Base-by-base conservation (phyloP, 2,113 vertebrate genomes). In the Ceyx margarethae region DNA sequence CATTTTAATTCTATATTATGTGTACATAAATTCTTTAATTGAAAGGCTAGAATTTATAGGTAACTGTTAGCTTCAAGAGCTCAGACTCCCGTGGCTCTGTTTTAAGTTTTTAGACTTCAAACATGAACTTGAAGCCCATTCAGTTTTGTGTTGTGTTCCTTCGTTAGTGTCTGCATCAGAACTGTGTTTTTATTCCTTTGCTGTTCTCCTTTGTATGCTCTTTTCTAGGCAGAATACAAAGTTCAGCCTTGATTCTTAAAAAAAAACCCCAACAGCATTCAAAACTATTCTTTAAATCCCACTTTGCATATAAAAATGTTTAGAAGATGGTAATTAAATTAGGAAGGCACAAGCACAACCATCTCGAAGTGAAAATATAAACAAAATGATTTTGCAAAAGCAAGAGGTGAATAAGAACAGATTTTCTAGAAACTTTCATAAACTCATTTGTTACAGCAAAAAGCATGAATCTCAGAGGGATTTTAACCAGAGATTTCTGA, bases 361-460 rank as follows among this genome's bases (percentile, higher is more conserved):
- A 54, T 58, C 62, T 89, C 37, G 77, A 61, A 91, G 23, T 54
- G 60, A 66, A 95, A 89, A 93, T 82, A 91, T 50, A 95, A 94
- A 50, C 43, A 65, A 91, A 91, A 88, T 51, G 20, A 80, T 66
- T 87, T 96, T 92, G 80, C 53, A 76, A 90, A 89, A 91, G 60
- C 35, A 89, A 89, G 53, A 90, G 69, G 69, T 77, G 68, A 95
- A 67, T 61, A 94, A 40, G 92, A 78, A 79, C 58, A 83, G 77
- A 91, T 93, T 96, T 95, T 82, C 50, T 95, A 56, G 73, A 92
- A 91, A 88, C 69, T 71, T 88, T 68, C 62, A 78, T 76, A 83
- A 95, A 84, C 35, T 87, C 72, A 81, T 93, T 94, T 95, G 81
- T 94, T 91, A 92, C 78, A 93, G 84, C 26, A 94, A 74, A 97